Percentiles rank a stretch among this genome's conserved stretches.
phyloP scores from a whole-genome alignment of 2,888 invertebrate genomes.

The Baronia brevicornis region DNA sequence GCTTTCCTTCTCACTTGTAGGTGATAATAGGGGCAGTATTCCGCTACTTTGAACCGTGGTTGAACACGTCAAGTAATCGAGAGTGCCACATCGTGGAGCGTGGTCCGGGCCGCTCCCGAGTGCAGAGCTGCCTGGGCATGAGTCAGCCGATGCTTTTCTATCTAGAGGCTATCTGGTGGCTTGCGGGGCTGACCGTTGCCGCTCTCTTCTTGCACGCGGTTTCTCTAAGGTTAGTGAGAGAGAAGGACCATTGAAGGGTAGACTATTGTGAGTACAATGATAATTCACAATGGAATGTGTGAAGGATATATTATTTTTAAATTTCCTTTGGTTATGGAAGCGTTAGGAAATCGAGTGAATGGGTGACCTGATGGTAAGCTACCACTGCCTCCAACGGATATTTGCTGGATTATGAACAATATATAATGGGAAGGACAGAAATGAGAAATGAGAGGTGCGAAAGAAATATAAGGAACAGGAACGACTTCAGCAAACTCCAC shows the following conservation, averaged over 20 bases:
- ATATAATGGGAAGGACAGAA: no score
- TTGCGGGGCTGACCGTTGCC: constrained; percentile 82
- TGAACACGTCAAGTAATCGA: constrained; percentile 44
- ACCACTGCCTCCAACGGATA: no score
- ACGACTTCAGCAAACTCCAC: no score
- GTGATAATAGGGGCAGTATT: constrained; percentile 53
- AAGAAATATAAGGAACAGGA: no score
- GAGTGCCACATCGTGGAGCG: constrained; percentile 72
- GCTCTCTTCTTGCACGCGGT: constrained; percentile 81
- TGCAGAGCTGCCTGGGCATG: constrained; percentile 84
- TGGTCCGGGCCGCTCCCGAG: constrained; percentile 76
- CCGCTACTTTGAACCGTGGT: constrained; percentile 46
- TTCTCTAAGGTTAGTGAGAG: constrained; percentile 74
- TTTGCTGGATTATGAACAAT: no score
- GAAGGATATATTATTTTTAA: constrained; percentile 5
- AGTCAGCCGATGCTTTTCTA: constrained; percentile 90
- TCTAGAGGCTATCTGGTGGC: constrained; percentile 82
- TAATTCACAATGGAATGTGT: no score
- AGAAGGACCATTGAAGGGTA: not conserved
- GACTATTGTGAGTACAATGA: not conserved
- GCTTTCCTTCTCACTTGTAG: constrained; percentile 41
- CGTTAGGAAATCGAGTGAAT: no score
- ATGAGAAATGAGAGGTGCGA: no score
- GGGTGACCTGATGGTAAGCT: no score
- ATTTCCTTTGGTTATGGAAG: not conserved